These are phyloP conservation scores for Eurytoma adleriae DNA, from an alignment of 2,888 invertebrate genomes.

Conservation along the genomic window DNA sequence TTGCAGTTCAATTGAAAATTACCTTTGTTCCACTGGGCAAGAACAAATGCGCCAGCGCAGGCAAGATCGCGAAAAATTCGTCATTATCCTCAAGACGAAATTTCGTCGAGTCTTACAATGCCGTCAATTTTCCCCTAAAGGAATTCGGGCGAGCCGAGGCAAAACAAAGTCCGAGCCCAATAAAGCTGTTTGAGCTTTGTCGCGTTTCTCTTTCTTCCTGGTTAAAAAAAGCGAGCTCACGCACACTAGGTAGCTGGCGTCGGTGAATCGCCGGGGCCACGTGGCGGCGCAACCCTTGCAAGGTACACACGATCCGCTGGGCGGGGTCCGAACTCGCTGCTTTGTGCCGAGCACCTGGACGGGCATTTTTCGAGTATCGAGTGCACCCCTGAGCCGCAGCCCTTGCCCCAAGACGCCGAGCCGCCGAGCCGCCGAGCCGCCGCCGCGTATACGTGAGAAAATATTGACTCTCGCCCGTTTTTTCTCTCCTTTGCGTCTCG, in stretches of 20 bases:
- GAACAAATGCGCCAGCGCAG: too few relatives aligned
- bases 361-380: not conserved
- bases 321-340: slow-evolving; percentile 64
- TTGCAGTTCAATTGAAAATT: too few relatives aligned
- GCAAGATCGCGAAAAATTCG: too few relatives aligned
- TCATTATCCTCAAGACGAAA: too few relatives aligned
- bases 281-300: slow-evolving; percentile 70
- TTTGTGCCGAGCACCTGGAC: slow-evolving; percentile 47
- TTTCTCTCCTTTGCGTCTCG: slow-evolving; percentile 24
- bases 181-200: slow-evolving; percentile 30
- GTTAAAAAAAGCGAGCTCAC: slow-evolving; percentile 16
- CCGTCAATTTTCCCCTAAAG: not conserved
- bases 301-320: slow-evolving; percentile 71
- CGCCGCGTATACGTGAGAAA: slow-evolving; percentile 49
- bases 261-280: slow-evolving; percentile 46
- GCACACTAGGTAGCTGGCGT: not conserved
- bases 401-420: too few relatives aligned
- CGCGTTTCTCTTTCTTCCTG: slow-evolving; percentile 19
- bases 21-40: too few relatives aligned
- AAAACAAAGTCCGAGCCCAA: not conserved
- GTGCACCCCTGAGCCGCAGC: slow-evolving; percentile 28
- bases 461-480: slow-evolving; percentile 54
- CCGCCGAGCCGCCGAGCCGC: too few relatives aligned
- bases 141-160: not conserved
- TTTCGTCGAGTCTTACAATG: not conserved